These are phyloP conservation scores for Magallana nippona DNA, from an alignment of 2,888 invertebrate genomes.

Conservation along the genomic window DNA sequence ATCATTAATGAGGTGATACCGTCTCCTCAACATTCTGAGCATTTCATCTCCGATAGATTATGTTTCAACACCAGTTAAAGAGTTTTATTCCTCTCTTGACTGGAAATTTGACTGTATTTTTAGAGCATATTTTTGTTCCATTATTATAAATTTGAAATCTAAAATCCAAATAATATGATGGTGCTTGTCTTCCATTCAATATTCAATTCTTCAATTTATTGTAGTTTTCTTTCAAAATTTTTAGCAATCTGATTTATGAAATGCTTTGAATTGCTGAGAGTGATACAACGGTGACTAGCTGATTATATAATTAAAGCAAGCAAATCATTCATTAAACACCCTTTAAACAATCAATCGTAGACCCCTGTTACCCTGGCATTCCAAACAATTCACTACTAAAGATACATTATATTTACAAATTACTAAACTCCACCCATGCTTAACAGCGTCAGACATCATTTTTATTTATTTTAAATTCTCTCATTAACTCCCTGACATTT, in stretches of 20 bases:
- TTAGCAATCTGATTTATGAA: not conserved
- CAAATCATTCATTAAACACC: conserved; percentile 11
- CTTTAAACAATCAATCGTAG: not conserved
- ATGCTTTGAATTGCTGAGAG: not conserved
- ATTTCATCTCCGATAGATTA: not conserved
- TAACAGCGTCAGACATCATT: not conserved
- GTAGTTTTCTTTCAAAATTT: too few species aligned
- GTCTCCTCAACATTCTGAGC: not conserved
- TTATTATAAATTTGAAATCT: too few species aligned
- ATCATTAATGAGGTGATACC: conserved; percentile 21
- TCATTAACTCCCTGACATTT: too few species aligned
- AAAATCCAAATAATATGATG: too few species aligned
- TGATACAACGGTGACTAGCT: conserved; percentile 22
- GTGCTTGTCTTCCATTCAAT: too few species aligned
- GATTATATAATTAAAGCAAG: conserved; percentile 33
- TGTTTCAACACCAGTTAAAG: too few species aligned
- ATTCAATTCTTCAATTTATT: too few species aligned
- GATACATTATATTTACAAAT: not conserved
- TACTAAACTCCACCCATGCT: not conserved
- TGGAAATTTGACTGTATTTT: too few species aligned
- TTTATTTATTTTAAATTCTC: too few species aligned
- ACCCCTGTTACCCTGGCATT: conserved; percentile 4
- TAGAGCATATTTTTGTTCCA: too few species aligned
- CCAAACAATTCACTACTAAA: conserved; percentile 1
- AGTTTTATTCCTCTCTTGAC: too few species aligned